These are phyloP conservation scores for Chorisops tibialis DNA, from an alignment of 2,888 invertebrate species.

Conservation along the genomic window DNA sequence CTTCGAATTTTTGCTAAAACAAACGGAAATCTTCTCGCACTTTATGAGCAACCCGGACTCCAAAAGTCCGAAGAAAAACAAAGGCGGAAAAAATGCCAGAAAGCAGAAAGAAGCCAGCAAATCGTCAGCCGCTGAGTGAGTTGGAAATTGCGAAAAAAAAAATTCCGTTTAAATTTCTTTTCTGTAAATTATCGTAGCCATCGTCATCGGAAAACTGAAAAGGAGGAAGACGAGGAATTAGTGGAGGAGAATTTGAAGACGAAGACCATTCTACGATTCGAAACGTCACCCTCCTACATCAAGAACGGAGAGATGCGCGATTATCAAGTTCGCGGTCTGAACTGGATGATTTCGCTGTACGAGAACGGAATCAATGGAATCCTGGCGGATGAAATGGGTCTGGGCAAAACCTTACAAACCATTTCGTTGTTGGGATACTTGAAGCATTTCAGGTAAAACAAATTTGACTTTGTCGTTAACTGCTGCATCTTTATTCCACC, in stretches of 20 bases:
- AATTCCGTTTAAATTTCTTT: background rate
- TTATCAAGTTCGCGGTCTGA: constrained; percentile 95
- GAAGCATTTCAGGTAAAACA: constrained; percentile 77
- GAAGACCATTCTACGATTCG: constrained; percentile 83
- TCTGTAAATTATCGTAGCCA: constrained; percentile 59
- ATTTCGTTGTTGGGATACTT: constrained; percentile 96
- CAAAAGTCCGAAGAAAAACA: constrained; percentile 78
- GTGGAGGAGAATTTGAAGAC: constrained; percentile 84
- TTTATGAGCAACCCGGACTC: constrained; percentile 85
- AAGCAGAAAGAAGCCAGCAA: constrained; percentile 57
- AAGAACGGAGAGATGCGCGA: constrained; percentile 94
- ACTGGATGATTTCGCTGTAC: constrained; percentile 99
- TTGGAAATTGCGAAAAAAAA: constrained; percentile 32
- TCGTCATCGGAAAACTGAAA: constrained; percentile 95
- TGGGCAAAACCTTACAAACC: constrained; percentile 98
- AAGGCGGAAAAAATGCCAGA: constrained; percentile 75
- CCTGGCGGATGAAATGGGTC: constrained; percentile 98
- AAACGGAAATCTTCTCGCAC: constrained; percentile 98
- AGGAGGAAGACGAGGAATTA: constrained; percentile 98
- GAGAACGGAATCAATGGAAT: constrained; percentile 99
- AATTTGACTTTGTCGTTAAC: background rate
- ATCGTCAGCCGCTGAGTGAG: constrained; percentile 53
- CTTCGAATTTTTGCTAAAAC: constrained; percentile 94
- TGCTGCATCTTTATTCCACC: background rate
- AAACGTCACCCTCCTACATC: constrained; percentile 84